A percentile compares a stretch with the other conserved stretches of the same genome.
Evolutionary conservation across 2,797 vertebrate species (phyloP).

Genomic region (Valencia hispanica): DNA sequence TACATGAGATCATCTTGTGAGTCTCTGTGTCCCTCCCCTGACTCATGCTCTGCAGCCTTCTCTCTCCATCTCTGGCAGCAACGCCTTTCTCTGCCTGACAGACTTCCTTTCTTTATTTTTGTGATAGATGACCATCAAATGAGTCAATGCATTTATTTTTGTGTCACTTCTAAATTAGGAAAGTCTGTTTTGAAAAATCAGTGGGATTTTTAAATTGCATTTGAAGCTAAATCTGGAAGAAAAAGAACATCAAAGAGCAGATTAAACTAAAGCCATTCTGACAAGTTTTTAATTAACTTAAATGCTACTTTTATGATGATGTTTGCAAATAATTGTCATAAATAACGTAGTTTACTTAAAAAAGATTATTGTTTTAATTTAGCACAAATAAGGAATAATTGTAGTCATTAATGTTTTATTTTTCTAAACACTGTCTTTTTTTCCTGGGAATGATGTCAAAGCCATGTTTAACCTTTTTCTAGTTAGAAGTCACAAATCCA

Average conservation of each 20-base stretch:
- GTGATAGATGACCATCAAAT: slow-evolving; percentile 20
- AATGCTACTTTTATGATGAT: too few species aligned
- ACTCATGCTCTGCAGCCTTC: slow-evolving; percentile 63
- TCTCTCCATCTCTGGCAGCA: slow-evolving; percentile 57
- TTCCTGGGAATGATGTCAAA: neutral
- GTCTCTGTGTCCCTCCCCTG: slow-evolving; percentile 64
- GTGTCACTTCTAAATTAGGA: neutral
- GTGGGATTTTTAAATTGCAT: neutral
- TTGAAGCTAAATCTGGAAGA: neutral
- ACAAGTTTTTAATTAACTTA: neutral
- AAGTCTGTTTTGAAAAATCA: neutral
- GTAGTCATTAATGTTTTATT: neutral
- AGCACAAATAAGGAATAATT: neutral
- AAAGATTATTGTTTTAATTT: neutral
- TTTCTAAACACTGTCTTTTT: neutral
- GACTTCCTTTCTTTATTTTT: slow-evolving; percentile 47
- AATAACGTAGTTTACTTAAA: too few species aligned
- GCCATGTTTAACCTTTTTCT: neutral
- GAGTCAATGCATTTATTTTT: slow-evolving; percentile 31
- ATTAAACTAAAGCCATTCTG: neutral
- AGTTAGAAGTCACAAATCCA: neutral
- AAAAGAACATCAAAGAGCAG: neutral
- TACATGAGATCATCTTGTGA: slow-evolving; percentile 80
- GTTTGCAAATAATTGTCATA: too few species aligned
- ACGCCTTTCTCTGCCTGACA: slow-evolving; percentile 54